phyloP scores from a whole-genome alignment of 2,113 vertebrate genomes.

The Platanista minor region DNA sequence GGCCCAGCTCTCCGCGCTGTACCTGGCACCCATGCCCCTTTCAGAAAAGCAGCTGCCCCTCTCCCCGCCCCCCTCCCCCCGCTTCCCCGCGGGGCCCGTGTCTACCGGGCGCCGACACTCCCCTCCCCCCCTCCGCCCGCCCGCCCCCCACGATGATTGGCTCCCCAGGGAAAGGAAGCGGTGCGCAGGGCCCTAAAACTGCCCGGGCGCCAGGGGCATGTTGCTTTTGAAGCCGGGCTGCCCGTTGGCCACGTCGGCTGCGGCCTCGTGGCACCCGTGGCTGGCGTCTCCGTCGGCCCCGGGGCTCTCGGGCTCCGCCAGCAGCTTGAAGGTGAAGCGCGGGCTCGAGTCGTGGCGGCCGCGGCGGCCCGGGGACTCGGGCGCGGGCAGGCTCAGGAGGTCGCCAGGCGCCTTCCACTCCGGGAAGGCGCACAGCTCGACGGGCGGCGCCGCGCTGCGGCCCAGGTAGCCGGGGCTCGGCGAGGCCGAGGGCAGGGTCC shows the following conservation, averaged over 20 bases:
- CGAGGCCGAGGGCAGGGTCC: slow-evolving; percentile 86
- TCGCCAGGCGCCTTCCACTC: slow-evolving; percentile 83
- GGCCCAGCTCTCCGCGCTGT: slow-evolving; percentile 38
- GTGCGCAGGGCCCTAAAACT: background rate
- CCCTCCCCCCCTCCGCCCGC: background rate
- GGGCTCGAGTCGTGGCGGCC: slow-evolving; percentile 46
- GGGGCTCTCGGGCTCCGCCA: slow-evolving; percentile 68
- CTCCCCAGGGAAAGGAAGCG: background rate
- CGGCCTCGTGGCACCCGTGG: background rate
- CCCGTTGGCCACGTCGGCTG: slow-evolving; percentile 57
- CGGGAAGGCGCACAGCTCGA: slow-evolving; percentile 85
- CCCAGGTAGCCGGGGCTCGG: slow-evolving; percentile 85
- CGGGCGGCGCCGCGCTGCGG: slow-evolving; percentile 79
- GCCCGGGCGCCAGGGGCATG: slow-evolving; percentile 35
- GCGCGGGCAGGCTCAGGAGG: slow-evolving; percentile 77
- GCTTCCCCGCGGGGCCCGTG: background rate
- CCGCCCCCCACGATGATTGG: background rate
- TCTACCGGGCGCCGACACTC: background rate
- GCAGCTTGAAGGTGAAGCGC: slow-evolving; percentile 77
- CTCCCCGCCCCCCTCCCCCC: slow-evolving; percentile 6
- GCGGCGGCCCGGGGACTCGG: slow-evolving; percentile 54
- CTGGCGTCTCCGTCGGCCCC: slow-evolving; percentile 48
- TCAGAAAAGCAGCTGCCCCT: slow-evolving; percentile 40
- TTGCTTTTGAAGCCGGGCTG: slow-evolving; percentile 7
- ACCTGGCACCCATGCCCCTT: slow-evolving; percentile 44